A percentile compares a stretch with the other conserved stretches of the same genome.
phyloP scores from a whole-genome alignment of 2,888 invertebrate species.

The Troglohyphantes excavatus region DNA sequence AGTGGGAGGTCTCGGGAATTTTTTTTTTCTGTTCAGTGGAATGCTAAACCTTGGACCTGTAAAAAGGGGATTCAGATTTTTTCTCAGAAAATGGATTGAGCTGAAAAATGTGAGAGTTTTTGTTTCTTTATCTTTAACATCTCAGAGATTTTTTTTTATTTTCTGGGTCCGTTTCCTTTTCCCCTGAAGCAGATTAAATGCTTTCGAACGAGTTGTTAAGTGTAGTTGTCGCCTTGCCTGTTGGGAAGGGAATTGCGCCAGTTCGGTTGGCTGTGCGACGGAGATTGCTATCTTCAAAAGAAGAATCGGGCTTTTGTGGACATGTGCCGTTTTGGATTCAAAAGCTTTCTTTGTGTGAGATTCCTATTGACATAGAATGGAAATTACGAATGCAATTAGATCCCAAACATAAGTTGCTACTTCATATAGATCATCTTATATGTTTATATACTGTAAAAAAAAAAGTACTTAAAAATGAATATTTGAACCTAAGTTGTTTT shows the following conservation, averaged over 20 bases:
- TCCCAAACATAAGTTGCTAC: too few relatives aligned
- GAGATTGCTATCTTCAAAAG: background rate
- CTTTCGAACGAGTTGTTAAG: slow-evolving; percentile 46
- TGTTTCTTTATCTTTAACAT: background rate
- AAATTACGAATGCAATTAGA: too few relatives aligned
- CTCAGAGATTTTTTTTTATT: background rate
- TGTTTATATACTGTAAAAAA: too few relatives aligned
- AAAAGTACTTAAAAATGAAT: too few relatives aligned
- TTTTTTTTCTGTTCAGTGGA: slow-evolving; percentile 17
- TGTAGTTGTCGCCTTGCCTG: slow-evolving; percentile 51
- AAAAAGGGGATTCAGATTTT: slow-evolving; percentile 24
- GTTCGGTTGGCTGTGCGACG: background rate
- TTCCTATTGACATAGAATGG: too few relatives aligned
- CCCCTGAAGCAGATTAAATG: slow-evolving; percentile 25
- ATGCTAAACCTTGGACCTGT: slow-evolving; percentile 54
- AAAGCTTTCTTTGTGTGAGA: background rate
- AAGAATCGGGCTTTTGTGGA: background rate
- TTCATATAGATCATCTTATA: too few relatives aligned
- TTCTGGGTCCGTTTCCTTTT: background rate
- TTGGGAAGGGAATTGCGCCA: background rate
- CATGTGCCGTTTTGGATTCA: background rate
- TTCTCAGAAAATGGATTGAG: background rate
- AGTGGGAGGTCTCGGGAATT: slow-evolving; percentile 73
- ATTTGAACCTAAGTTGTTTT: too few relatives aligned
- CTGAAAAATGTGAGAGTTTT: slow-evolving; percentile 16